Evolutionary conservation across 2,888 invertebrate genomes (phyloP).

Genomic region (Pedicia rivosa): DNA sequence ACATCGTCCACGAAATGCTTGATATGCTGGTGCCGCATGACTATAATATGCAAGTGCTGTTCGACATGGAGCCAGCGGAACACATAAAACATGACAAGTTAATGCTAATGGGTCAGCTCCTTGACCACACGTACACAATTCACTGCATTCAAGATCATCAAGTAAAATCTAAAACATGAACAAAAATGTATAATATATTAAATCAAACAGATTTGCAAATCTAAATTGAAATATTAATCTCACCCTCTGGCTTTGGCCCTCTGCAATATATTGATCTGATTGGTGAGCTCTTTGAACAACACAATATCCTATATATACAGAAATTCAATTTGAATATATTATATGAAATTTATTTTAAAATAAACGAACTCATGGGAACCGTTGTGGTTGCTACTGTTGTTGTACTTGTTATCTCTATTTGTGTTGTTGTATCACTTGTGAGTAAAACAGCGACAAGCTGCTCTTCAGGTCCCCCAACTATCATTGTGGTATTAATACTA

Average conservation of each 20-base stretch:
- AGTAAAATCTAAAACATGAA: slow-evolving; percentile 37
- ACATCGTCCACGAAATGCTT: slow-evolving; percentile 76
- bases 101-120: slow-evolving; percentile 47
- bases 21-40: slow-evolving; percentile 79
- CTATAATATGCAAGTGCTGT: slow-evolving; percentile 80
- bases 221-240: slow-evolving; percentile 17
- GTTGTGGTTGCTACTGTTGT: slow-evolving; percentile 41
- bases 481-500: slow-evolving; percentile 9
- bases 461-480: slow-evolving; percentile 26
- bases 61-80: slow-evolving; percentile 72
- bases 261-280: slow-evolving; percentile 68
- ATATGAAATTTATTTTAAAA: not conserved
- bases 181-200: not conserved
- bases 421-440: slow-evolving; percentile 31
- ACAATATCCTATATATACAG: slow-evolving; percentile 45
- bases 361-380: slow-evolving; percentile 33
- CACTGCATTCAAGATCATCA: slow-evolving; percentile 79
- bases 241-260: slow-evolving; percentile 74
- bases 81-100: slow-evolving; percentile 77
- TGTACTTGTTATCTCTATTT: slow-evolving; percentile 27
- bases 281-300: slow-evolving; percentile 70
- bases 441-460: slow-evolving; percentile 25
- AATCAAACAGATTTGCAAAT: not conserved
- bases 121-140: slow-evolving; percentile 67
- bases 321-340: not conserved